phyloP scores from a whole-genome alignment of 30 jellyfish, hydroid and myxozoan species.

The Hydractinia echinata region DNA sequence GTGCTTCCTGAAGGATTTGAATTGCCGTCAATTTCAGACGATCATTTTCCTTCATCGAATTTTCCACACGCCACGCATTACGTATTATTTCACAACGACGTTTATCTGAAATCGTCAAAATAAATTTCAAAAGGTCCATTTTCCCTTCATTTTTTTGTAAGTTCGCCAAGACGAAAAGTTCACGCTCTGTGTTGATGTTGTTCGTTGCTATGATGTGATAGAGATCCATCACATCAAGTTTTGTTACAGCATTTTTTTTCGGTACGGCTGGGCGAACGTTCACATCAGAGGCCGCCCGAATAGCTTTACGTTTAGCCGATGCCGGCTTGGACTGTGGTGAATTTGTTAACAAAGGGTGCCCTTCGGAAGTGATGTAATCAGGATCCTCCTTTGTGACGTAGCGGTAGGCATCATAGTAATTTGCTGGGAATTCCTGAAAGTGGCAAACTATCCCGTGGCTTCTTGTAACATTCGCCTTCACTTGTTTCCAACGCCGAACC shows the following conservation, averaged over 20 bases:
- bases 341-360: no score
- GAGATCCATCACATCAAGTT: no score
- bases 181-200: background rate
- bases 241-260: no score
- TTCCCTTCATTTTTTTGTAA: constrained; percentile 1
- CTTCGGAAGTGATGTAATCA: background rate
- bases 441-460: no score
- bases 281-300: no score
- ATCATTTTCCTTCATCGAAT: background rate
- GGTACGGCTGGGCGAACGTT: no score
- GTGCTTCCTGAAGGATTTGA: background rate
- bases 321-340: no score
- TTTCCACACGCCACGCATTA: background rate
- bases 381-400: background rate
- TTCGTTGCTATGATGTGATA: background rate
- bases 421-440: no score
- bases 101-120: background rate
- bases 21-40: background rate
- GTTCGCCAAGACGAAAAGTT: background rate
- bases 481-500: no score
- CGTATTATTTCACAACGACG: background rate
- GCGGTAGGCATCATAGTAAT: no score
- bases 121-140: background rate
- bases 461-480: no score
- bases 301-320: no score